Base-by-base conservation (phyloP, 2,888 invertebrate species). In the Lasioglossum pauxillum region DNA sequence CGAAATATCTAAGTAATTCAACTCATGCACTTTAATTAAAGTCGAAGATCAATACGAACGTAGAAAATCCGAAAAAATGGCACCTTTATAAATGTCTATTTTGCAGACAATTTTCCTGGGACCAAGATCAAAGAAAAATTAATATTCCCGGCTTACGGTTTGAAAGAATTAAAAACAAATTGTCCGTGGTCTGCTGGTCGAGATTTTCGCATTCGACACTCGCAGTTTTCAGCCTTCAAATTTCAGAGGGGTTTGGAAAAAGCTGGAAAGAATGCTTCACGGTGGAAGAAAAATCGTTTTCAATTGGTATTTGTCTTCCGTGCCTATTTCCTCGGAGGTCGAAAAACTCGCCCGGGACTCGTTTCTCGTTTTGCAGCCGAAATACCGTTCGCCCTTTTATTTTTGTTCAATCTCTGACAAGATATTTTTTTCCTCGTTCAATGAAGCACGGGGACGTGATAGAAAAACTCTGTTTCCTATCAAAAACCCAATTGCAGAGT, bases 401-500 rank as follows among this genome's bases (percentile, higher is more conserved):
- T 60, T 60, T 60, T 60, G 27, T 60, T 60, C 27, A 60, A 60
- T 60, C 60, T n/a, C 27, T 60, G 27, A 60, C 60, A 60, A 60
- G 60, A 60, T 27, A 60, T 60, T 60, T 60, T 12, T 14, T 27
- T 8, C 27, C 14, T 35, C 5, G 60, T 60, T 60, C 60, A 60
- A 12, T 60, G 60, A 14, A 60, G 27, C 27, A 60, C 27, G 14
- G 27, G 60, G 12, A 27, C 27, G 60, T 60, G 60, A 60, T 60
- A 60, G n/a, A 27, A 60, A 60, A 27, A 5, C 60, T 60, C 27
- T 60, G n/a, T 60, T 60, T 14, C n/a, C 60, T 60, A 14, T 60
- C n/a, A 60, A 60, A 60, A 60, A 60, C 60, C 14, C 14, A 27
- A 27, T 60, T 60, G 27, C 60, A 12, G 27, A 60, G 12, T 12